Evolutionary conservation across 2,113 vertebrate genomes (phyloP).

Genomic region (Thinocorus orbignyianus): DNA sequence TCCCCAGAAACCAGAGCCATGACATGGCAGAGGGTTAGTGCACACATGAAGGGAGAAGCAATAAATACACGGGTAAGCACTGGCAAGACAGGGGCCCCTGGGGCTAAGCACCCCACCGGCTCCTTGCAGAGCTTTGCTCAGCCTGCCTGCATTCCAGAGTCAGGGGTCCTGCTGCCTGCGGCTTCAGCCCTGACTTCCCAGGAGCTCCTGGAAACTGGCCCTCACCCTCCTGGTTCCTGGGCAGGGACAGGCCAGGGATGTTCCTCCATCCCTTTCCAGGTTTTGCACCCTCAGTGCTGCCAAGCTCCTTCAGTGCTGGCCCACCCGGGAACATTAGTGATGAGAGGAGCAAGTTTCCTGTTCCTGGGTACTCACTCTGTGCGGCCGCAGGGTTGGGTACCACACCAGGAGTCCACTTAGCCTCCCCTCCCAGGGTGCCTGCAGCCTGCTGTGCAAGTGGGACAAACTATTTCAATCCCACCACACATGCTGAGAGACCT

Average conservation of each 20-base stretch:
- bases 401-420: not conserved
- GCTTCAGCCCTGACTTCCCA: not conserved
- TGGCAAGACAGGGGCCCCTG: not conserved
- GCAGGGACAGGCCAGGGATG: not conserved
- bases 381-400: too few species aligned
- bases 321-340: fast-evolving
- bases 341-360: not conserved
- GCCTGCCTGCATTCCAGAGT: not conserved
- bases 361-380: not conserved
- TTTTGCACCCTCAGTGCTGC: not conserved
- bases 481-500: fast-evolving
- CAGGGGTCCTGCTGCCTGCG: not conserved
- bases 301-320: not conserved
- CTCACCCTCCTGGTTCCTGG: not conserved
- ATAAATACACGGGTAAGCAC: not conserved
- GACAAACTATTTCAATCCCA: not conserved
- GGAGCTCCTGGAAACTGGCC: not conserved
- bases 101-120: not conserved
- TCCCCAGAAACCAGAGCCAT: not conserved
- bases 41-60: not conserved
- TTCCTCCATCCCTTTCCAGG: not conserved
- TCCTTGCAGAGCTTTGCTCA: not conserved
- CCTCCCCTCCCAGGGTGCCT: not conserved
- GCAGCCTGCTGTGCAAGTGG: not conserved
- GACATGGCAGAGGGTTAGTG: not conserved